phyloP scores from a whole-genome alignment of 2,797 vertebrate genomes.

The Ctenosaura bakeri region DNA sequence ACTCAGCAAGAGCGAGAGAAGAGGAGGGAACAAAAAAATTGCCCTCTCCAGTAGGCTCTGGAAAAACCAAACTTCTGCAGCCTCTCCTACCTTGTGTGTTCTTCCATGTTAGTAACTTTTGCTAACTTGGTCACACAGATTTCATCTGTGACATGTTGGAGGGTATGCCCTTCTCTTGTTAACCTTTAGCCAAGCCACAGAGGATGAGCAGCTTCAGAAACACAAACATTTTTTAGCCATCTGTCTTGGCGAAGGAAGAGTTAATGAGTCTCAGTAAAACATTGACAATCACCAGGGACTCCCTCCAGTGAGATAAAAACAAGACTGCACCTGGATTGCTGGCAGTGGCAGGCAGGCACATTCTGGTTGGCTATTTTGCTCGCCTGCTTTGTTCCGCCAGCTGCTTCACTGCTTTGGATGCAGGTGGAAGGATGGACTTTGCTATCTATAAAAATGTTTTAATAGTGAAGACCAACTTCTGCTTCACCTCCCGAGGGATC shows the following conservation, averaged over 20 bases:
- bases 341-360: constrained; percentile 80
- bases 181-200: too few relatives aligned
- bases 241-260: constrained; percentile 71
- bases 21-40: too few relatives aligned
- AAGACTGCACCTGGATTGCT: constrained; percentile 85
- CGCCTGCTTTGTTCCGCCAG: constrained; percentile 85
- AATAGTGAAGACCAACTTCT: constrained; percentile 84
- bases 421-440: constrained; percentile 88
- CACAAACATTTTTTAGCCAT: background rate
- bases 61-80: too few relatives aligned
- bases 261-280: constrained; percentile 80
- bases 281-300: constrained; percentile 81
- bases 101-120: too few relatives aligned
- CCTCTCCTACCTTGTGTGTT: too few relatives aligned
- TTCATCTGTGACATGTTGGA: too few relatives aligned
- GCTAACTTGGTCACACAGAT: too few relatives aligned
- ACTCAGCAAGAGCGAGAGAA: too few relatives aligned
- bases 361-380: constrained; percentile 83
- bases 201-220: background rate
- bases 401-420: constrained; percentile 84
- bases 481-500: constrained; percentile 83
- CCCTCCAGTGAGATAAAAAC: constrained; percentile 80
- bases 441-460: constrained; percentile 86
- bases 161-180: too few relatives aligned
- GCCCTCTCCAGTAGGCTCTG: too few relatives aligned